Base-by-base conservation (phyloP, 2,888 invertebrate species). In the Drosophila hawaiiensis region DNA sequence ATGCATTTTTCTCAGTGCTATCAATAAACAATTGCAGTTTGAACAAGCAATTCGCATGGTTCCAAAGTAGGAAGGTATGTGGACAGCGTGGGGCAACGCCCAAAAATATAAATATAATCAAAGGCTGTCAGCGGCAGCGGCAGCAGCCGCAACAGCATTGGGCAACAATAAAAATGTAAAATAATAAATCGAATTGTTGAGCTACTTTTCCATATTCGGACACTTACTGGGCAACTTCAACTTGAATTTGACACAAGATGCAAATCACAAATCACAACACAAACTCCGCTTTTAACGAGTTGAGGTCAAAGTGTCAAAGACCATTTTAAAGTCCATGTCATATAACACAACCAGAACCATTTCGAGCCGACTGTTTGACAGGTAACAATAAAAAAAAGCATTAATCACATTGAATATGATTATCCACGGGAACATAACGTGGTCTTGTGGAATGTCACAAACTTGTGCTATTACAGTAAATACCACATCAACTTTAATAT, bases 111-210 rank as follows among this genome's bases (percentile, higher is more conserved):
- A 84, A 84, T 84, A 84, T 74, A 90, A 84, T 84, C 89, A 90
- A 84, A 88, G 39, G 90, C 90, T 90, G 84, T 90, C 84, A 85
- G 81, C 56, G 9, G 28, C 39, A n/a, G 28, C 55, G 9, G 56
- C 39, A n/a, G 14, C 56, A 9, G 56, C 39, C 47, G 25, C 25
- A 47, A 9, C 47, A 28, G 56, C 90, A 84, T 84, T 82, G 70
- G 84, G 71, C 74, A 88, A 84, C 89, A 90, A 84, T 84, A 90
- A 88, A 84, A 85, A 84, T 85, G 86, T 86, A 88, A 88, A 84
- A 85, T 66, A 68, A 68, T 73, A 73, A 88, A 85, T 68, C 90
- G 75, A 90, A 90, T 80, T 82, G 84, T 22, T 71, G 84, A 80
- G 75, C 90, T 68, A 84, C 77, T 71, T 84, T 80, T 56, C 90